These are phyloP conservation scores for Mus spretus DNA, from an alignment of 2,797 vertebrate species.

Conservation along the genomic window DNA sequence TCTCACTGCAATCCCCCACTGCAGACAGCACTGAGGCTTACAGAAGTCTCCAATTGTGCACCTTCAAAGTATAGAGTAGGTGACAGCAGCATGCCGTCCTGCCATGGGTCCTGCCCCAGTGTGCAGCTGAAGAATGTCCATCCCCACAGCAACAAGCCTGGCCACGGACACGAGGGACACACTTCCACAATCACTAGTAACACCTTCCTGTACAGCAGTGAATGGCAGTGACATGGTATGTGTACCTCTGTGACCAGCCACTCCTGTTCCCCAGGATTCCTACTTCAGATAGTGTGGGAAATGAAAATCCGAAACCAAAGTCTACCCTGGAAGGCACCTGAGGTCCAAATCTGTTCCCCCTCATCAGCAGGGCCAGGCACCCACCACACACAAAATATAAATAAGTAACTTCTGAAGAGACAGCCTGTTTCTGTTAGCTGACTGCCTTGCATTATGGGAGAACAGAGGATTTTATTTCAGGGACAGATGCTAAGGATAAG, in stretches of 20 bases:
- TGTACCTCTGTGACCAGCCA: neutral
- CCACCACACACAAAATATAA: neutral
- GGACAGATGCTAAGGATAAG: neutral
- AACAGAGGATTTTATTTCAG: neutral
- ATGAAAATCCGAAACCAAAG: neutral
- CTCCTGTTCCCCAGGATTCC: neutral
- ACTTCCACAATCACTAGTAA: neutral
- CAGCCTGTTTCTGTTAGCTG: neutral
- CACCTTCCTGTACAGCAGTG: neutral
- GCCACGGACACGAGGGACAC: neutral
- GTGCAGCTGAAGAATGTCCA: too few relatives aligned
- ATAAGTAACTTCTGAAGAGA: neutral
- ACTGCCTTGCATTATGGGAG: neutral
- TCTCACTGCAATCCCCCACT: rapidly evolving
- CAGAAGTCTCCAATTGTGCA: too few relatives aligned
- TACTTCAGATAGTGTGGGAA: neutral
- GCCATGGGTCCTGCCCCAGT: too few relatives aligned
- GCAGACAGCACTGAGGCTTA: neutral
- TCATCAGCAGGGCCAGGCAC: neutral
- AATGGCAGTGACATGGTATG: neutral
- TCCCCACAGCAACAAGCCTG: neutral
- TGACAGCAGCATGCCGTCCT: too few relatives aligned
- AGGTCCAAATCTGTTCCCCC: too few relatives aligned
- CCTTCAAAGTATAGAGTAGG: neutral
- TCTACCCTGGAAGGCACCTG: neutral